A percentile compares a stretch with the other conserved stretches of the same genome.
These are phyloP conservation scores for Oryzias curvinotus DNA, from an alignment of 2,113 vertebrate genomes.

Conservation along the genomic window DNA sequence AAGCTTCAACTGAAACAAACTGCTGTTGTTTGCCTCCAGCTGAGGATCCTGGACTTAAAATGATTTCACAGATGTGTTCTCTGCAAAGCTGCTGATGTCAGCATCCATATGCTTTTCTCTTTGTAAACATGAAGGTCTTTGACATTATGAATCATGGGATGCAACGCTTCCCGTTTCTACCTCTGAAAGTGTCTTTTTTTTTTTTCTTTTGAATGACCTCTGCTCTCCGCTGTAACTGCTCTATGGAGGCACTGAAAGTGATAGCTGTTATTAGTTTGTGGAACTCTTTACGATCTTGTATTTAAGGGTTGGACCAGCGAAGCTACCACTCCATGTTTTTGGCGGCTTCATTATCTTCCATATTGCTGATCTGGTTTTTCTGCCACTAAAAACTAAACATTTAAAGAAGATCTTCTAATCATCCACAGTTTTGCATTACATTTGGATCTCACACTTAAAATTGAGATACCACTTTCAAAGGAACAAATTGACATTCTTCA, in stretches of 20 bases:
- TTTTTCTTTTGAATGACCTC: conserved; percentile 4
- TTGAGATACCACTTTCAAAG: too few species aligned
- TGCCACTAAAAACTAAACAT: too few species aligned
- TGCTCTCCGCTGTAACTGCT: conserved; percentile 5
- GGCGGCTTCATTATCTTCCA: too few species aligned
- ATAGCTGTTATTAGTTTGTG: conserved; percentile 19
- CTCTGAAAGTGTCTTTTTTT: not conserved
- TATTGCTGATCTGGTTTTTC: too few species aligned
- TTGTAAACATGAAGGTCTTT: not conserved
- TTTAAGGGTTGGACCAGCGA: not conserved
- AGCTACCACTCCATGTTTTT: not conserved
- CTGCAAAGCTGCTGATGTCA: not conserved
- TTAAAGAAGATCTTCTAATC: too few species aligned
- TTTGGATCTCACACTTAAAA: too few species aligned
- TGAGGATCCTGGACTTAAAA: not conserved
- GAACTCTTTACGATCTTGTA: conserved; percentile 1
- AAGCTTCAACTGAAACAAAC: too few species aligned
- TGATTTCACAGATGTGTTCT: not conserved
- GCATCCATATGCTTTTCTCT: conserved; percentile 2
- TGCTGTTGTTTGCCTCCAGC: too few species aligned
- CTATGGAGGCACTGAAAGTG: conserved; percentile 17
- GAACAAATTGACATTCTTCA: too few species aligned
- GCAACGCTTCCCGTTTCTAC: not conserved
- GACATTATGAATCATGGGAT: not conserved
- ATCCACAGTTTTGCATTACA: too few species aligned